Percentiles rank a stretch among this genome's conserved stretches.
Conservation (phyloP, 2,113 vertebrate species). For the Antechinus flavipes region DNA sequence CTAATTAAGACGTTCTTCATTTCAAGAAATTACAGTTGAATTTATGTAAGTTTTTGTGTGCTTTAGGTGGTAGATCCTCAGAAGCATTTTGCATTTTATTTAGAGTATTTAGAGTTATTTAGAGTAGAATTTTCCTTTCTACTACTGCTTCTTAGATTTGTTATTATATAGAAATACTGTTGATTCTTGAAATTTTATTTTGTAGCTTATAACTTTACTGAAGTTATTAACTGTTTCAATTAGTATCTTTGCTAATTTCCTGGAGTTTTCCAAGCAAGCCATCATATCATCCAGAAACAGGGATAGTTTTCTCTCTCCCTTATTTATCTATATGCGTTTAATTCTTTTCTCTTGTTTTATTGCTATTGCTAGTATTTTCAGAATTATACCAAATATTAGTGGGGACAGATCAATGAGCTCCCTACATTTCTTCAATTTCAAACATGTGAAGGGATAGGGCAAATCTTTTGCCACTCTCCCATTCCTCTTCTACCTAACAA, state of each 20-base stretch:
- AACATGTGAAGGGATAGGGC: background rate
- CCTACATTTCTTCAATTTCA: background rate
- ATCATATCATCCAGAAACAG: background rate
- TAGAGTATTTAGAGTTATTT: no score
- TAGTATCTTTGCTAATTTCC: background rate
- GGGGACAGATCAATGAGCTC: background rate
- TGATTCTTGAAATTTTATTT: background rate
- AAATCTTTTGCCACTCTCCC: background rate
- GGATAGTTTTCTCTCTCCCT: background rate
- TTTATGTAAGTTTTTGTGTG: background rate
- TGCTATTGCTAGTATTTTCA: background rate
- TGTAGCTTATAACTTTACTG: background rate
- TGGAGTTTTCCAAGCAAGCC: no score
- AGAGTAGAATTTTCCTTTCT: background rate
- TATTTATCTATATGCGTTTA: background rate
- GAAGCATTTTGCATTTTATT: background rate
- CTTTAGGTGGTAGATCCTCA: background rate
- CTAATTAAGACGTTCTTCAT: background rate
- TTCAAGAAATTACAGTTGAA: background rate
- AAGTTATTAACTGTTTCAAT: background rate
- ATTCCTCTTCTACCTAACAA: background rate
- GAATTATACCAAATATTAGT: background rate
- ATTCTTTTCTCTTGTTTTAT: background rate
- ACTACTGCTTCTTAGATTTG: background rate
- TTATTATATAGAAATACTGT: background rate